These are phyloP conservation scores for Odobenus rosmarus DNA, from an alignment of 2,113 vertebrate species.

Conservation along the genomic window DNA sequence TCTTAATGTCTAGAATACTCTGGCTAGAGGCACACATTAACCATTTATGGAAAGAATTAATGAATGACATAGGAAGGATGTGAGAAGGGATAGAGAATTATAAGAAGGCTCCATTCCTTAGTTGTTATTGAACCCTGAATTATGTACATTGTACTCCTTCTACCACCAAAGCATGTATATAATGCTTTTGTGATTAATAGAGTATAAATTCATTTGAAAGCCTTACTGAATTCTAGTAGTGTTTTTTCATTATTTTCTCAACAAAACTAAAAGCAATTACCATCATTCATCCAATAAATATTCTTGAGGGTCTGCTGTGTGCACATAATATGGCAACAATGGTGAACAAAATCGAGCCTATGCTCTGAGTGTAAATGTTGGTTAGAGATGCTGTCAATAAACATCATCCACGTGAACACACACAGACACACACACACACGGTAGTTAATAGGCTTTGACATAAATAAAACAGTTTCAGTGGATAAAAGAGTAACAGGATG, in stretches of 20 bases:
- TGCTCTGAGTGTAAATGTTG: neutral
- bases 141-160: neutral
- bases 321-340: neutral
- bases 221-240: neutral
- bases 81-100: neutral
- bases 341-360: neutral
- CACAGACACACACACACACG: neutral
- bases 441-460: neutral
- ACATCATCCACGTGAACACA: neutral
- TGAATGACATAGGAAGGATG: neutral
- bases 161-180: neutral
- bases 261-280: neutral
- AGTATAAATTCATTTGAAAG: constrained; percentile 10
- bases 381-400: neutral
- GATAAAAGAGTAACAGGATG: neutral
- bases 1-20: constrained; percentile 24
- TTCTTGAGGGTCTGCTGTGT: neutral
- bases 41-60: constrained; percentile 36
- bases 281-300: neutral
- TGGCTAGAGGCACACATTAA: neutral
- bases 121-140: neutral
- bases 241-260: constrained; percentile 43
- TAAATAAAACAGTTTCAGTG: neutral
- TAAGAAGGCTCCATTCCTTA: neutral
- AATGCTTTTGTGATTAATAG: constrained; percentile 19